phyloP scores from a whole-genome alignment of 2,888 invertebrate genomes.

The Fragum whitleyi region DNA sequence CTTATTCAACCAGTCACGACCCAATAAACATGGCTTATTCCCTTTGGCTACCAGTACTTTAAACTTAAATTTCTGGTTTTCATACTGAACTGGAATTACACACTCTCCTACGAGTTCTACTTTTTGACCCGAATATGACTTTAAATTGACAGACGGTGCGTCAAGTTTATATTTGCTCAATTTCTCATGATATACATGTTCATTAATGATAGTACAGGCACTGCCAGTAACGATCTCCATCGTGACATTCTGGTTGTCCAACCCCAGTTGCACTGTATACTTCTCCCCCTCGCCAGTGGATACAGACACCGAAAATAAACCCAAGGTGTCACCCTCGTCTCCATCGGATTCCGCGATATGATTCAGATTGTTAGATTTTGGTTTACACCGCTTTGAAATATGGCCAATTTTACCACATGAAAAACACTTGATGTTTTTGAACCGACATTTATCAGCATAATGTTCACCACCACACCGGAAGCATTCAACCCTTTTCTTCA shows the following conservation, averaged over 20 bases:
- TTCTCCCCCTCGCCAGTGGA: background rate
- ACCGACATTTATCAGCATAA: slow-evolving; percentile 15
- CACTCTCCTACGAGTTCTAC: slow-evolving; percentile 11
- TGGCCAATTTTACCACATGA: slow-evolving; percentile 39
- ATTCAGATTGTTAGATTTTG: background rate
- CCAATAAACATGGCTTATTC: slow-evolving; percentile 13
- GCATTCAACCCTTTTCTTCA: slow-evolving; percentile 5
- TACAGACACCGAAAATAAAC: background rate
- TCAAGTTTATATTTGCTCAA: background rate
- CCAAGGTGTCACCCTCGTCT: background rate
- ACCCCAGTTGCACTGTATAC: background rate
- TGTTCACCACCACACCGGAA: slow-evolving; percentile 40
- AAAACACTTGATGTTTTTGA: slow-evolving; percentile 39
- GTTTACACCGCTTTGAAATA: slow-evolving; percentile 20
- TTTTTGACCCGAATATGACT: slow-evolving; percentile 26
- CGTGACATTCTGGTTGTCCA: background rate
- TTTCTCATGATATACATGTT: slow-evolving; percentile 17
- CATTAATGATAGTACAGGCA: slow-evolving; percentile 17
- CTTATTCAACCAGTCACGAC: slow-evolving; percentile 5
- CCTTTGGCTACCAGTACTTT: slow-evolving; percentile 25
- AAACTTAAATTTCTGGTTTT: background rate
- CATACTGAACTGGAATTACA: slow-evolving; percentile 9
- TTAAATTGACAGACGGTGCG: background rate
- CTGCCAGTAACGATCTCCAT: slow-evolving; percentile 30
- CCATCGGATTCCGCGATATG: background rate